Percentiles rank a stretch among this genome's conserved stretches.
Evolutionary conservation across 2,797 vertebrate genomes (phyloP).

Genomic region (Apodemus agrarius): DNA sequence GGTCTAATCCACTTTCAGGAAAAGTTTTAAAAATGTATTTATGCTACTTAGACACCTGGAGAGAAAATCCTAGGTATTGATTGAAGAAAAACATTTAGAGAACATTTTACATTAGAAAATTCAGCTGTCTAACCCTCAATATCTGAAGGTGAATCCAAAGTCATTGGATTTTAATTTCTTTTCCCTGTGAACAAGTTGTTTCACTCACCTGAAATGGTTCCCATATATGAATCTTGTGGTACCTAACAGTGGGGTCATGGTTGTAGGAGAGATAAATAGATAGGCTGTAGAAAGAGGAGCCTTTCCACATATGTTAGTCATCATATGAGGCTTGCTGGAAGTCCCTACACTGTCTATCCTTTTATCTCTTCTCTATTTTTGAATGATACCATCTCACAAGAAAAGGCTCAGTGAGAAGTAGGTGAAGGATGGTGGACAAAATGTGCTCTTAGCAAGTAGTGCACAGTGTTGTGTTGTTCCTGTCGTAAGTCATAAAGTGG

Average conservation of each 20-base stretch:
- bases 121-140: background rate
- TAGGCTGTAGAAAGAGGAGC: background rate
- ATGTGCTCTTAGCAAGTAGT: background rate
- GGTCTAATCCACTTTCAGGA: background rate
- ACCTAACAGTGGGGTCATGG: accelerated
- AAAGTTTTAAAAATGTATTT: background rate
- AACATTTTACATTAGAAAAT: background rate
- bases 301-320: too few species aligned
- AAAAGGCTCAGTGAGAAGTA: background rate
- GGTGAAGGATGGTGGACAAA: background rate
- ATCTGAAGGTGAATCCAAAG: background rate
- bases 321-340: background rate
- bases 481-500: background rate
- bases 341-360: background rate
- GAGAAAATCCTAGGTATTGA: background rate
- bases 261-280: background rate
- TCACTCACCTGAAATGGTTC: background rate
- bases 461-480: background rate
- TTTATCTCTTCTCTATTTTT: background rate
- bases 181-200: background rate
- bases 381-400: background rate
- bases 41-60: background rate
- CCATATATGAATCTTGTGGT: background rate
- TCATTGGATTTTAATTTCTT: background rate
- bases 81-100: background rate